Conservation (phyloP, 2,888 invertebrate species). For the Hirtodrosophila duncani region DNA sequence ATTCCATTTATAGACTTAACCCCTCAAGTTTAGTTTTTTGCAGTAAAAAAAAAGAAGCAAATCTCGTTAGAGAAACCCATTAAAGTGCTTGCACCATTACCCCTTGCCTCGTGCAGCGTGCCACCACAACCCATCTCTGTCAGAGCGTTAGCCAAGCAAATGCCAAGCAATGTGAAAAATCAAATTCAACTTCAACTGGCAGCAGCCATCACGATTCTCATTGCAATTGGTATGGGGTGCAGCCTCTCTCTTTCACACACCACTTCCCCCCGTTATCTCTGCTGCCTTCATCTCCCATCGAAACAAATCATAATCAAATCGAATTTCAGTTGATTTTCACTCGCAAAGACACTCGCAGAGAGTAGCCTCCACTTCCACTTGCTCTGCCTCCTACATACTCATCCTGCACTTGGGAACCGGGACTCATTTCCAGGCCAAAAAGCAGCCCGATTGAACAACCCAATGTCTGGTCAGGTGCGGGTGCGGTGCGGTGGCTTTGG, state of each 20-base stretch:
- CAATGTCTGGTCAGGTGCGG: constrained; percentile 27
- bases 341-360: constrained; percentile 59
- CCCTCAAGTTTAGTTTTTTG: no score
- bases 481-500: neutral
- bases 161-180: constrained; percentile 59
- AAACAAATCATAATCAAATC: constrained; percentile 73
- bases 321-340: constrained; percentile 71
- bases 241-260: neutral
- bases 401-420: constrained; percentile 8
- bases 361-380: constrained; percentile 25
- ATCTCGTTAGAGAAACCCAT: constrained; percentile 45
- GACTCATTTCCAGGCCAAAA: constrained; percentile 32
- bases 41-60: no score
- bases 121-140: neutral
- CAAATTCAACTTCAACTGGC: constrained; percentile 43
- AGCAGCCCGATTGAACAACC: neutral
- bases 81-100: constrained; percentile 20
- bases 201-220: constrained; percentile 45
- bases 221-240: constrained; percentile 35
- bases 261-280: neutral
- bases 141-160: constrained; percentile 8
- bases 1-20: no score
- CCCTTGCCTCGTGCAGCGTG: neutral
- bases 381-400: constrained; percentile 22
- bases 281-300: constrained; percentile 44